phyloP scores from a whole-genome alignment of 1,140 invertebrate species.

The Hesperophylax magnus region DNA sequence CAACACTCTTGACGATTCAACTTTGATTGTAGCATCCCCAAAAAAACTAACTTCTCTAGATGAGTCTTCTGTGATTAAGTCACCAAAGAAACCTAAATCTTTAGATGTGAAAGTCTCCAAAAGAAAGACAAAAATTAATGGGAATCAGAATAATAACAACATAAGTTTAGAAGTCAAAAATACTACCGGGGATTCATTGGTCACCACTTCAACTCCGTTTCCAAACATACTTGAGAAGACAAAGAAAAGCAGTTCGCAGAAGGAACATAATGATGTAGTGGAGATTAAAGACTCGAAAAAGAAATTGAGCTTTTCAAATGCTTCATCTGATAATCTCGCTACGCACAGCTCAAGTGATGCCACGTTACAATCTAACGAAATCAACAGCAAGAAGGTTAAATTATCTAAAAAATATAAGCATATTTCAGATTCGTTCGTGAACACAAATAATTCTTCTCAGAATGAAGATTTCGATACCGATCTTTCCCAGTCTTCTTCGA shows the following conservation, averaged over 20 bases:
- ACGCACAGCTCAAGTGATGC: not conserved
- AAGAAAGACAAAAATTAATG: not conserved
- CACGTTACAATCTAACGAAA: not conserved
- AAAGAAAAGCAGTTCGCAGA: not conserved
- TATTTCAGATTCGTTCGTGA: too few species aligned
- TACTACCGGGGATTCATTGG: not conserved
- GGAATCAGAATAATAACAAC: conserved; percentile 1
- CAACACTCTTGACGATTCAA: not conserved
- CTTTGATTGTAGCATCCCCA: too few species aligned
- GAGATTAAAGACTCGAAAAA: not conserved
- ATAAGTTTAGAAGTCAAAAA: not conserved
- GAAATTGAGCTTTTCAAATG: conserved; percentile 30
- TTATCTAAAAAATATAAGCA: not conserved
- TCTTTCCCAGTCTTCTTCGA: not conserved
- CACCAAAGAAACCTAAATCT: not conserved
- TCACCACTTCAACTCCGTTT: conserved; percentile 12
- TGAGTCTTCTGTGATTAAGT: too few species aligned
- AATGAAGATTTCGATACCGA: not conserved
- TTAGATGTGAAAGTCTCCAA: not conserved
- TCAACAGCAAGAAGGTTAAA: too few species aligned
- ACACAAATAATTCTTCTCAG: not conserved
- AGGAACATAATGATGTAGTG: not conserved
- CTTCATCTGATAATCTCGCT: not conserved
- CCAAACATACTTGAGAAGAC: not conserved
- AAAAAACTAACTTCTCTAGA: too few species aligned